phyloP scores from a whole-genome alignment of 2,113 vertebrate species.

The Austrofundulus limnaeus region DNA sequence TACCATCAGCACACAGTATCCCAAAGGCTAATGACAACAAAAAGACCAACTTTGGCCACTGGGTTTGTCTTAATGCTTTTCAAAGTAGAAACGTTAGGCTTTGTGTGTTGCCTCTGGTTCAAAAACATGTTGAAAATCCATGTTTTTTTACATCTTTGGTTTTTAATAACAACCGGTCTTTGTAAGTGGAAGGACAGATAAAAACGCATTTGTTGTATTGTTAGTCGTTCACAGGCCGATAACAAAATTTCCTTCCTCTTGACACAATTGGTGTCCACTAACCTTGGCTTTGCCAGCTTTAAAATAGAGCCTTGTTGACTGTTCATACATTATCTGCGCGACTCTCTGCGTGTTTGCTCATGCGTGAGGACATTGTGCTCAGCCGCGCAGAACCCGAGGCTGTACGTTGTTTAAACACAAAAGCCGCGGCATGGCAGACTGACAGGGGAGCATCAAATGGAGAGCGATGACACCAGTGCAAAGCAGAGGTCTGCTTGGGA shows the following conservation, averaged over 20 bases:
- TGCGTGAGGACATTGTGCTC: constrained; percentile 45
- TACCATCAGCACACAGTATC: neutral
- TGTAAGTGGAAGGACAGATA: neutral
- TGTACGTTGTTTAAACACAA: constrained; percentile 59
- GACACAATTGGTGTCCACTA: constrained; percentile 13
- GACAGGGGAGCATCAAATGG: constrained; percentile 66
- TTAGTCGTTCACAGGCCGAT: neutral
- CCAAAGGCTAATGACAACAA: neutral
- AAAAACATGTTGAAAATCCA: constrained; percentile 13
- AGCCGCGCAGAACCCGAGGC: constrained; percentile 32
- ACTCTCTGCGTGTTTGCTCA: constrained; percentile 21
- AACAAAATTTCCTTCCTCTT: constrained; percentile 13
- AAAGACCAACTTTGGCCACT: neutral
- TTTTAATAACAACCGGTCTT: neutral
- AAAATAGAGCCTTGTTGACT: constrained; percentile 22
- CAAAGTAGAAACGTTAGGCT: neutral
- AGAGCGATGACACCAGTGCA: constrained; percentile 70
- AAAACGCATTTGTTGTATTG: neutral
- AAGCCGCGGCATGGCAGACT: constrained; percentile 45
- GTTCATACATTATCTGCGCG: constrained; percentile 8
- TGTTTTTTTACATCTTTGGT: constrained; percentile 11
- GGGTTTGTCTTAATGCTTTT: constrained; percentile 1
- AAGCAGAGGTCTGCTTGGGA: constrained; percentile 56
- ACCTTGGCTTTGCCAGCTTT: constrained; percentile 13
- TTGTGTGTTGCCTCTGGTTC: neutral